These are phyloP conservation scores for Nettapus auritus DNA, from an alignment of 2,113 vertebrate genomes.

Conservation along the genomic window DNA sequence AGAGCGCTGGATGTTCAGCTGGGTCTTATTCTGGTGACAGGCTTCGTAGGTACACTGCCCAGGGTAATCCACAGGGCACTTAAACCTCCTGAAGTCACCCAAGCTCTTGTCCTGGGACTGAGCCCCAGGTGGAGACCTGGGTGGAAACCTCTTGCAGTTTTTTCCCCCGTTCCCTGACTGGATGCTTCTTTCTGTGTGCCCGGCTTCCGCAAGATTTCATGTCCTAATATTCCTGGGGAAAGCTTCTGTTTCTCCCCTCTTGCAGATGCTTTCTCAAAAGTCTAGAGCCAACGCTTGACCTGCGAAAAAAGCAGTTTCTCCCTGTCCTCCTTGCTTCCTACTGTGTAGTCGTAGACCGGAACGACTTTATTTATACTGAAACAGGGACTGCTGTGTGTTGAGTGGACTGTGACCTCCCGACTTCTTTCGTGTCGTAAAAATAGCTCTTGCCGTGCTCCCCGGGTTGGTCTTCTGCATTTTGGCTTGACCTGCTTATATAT, in stretches of 20 bases:
- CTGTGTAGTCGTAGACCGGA: not conserved
- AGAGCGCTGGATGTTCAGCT: not conserved
- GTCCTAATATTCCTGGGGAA: not conserved
- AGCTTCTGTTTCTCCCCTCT: not conserved
- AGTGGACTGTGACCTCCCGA: slow-evolving; percentile 2
- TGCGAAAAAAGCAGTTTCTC: slow-evolving; percentile 1
- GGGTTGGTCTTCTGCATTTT: slow-evolving; percentile 36
- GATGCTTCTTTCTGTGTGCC: not conserved
- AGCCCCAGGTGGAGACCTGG: too few relatives aligned
- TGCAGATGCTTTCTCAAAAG: not conserved
- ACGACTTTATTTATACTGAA: not conserved
- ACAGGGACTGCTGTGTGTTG: not conserved
- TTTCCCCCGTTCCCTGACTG: not conserved
- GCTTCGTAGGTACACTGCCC: not conserved
- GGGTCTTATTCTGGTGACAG: not conserved
- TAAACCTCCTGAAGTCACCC: not conserved
- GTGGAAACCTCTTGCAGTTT: not conserved
- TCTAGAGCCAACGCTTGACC: not conserved
- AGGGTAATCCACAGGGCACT: rapidly evolving
- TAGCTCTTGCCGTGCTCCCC: not conserved
- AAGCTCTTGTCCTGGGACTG: not conserved
- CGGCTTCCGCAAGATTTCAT: not conserved
- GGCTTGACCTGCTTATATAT: slow-evolving; percentile 56
- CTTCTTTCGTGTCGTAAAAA: slow-evolving; percentile 8
- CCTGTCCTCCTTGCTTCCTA: not conserved